Base-by-base conservation (phyloP, 1,140 invertebrate species). In the Wiebesia pumilae region DNA sequence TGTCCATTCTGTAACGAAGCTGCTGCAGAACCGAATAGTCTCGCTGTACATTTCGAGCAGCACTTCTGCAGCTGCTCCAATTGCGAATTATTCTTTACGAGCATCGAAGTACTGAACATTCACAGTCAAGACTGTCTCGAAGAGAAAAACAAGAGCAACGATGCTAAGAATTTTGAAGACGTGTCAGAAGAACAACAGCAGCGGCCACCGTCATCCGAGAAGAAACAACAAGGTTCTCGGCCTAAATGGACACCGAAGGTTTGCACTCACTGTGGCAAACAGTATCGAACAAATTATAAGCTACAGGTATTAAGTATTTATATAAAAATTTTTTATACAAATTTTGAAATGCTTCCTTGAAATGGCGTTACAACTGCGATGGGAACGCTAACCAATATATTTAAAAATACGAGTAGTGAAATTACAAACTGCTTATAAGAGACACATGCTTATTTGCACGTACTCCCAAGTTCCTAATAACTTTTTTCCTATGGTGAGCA, bases 281-380 rank as follows among this genome's bases (percentile, higher is more conserved):
- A 94, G 24, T 95, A 95, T 89, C 93, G 94, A 75, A 95, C 95
- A 0, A 95, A 95, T 91, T 95, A 95, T 83, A 95, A 97, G 90
- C 90, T 97, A n/a, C 95, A 95, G 87, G 86, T 87, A 87, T 67
- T 24, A 71, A 24, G 4, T 30, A 67, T 27, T 69, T 12, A 14
- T 38, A 47, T 6, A 47, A 47, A 6, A 47, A 47, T 47, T 14
- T 47, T 47, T 7, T 7, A 6, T 47, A 7, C 43, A 47, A 47
- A 7, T 47, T 47, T 47, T 47, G 43, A 47, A 47, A 47, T 47
- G 43, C 6, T 47, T 47, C 43, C 14, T 47, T n/a, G n/a, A n/a
- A n/a, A n/a, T n/a, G n/a, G n/a, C n/a, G n/a, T n/a, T n/a, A n/a
- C n/a, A n/a, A n/a, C n/a, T n/a, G n/a, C n/a, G n/a, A n/a, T n/a